Evolutionary conservation across 2,113 vertebrate species (phyloP), one percentile per base, ranked within the genome.

Genomic region (Onychorhynchus coronatus): DNA sequence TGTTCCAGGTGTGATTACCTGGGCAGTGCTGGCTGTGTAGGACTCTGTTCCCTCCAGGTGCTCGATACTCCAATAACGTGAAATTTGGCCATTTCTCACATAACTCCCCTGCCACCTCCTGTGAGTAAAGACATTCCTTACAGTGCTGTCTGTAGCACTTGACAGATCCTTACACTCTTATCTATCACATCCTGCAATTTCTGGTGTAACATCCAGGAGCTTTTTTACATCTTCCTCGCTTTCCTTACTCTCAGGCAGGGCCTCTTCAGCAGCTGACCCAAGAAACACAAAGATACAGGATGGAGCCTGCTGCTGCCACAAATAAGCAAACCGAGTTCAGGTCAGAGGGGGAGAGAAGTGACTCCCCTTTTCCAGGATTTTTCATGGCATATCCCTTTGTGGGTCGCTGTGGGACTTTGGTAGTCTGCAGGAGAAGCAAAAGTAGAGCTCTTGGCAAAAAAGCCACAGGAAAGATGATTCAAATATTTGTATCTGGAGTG

Each of bases 131-230:
- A 16, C 14, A 3, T 25, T 85, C 55, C 46, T 66, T 39, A 37
- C 55, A 0, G 0, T n/a, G 39, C 44, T 59, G 22, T 31, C 55
- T 58, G 11, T 30, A 35, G 44, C 0, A 3, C 56, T 47, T 1
- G 0, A 15, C 61, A 20, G 44, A 33, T 50, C 28, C 61, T 74
- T 15, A 39, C 11, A 3, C 49, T 46, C n/a, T 20, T 15, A 14
- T 24, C 41, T 78, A 0, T n/a, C n/a, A 24, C 1, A 0, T n/a
- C 61, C 55, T 56, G 50, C 20, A 11, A 30, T 74, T 82, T 52
- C 56, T 82, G 6, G 0, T 47, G 15, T 66, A 37, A 37, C 30
- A 14, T 41, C 66, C 28, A 47, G 46, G 8, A 47, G 18, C 13
- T 75, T 61, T 91, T n/a, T 41, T 35, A 30, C 3, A 3, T 33